Evolutionary conservation across 2,888 invertebrate genomes (phyloP).

Genomic region (Amphipyra berbera): DNA sequence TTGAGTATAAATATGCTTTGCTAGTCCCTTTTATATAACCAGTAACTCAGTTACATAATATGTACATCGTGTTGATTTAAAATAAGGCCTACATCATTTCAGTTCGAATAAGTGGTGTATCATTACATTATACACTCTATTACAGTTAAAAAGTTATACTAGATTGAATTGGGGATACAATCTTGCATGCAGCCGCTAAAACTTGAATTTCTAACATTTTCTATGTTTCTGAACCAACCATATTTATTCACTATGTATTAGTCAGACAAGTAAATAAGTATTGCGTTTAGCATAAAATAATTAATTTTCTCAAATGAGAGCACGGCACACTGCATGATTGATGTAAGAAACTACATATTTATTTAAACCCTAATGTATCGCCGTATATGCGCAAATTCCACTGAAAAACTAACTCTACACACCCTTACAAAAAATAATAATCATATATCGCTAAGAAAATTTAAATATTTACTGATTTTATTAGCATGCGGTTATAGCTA

Average conservation of each 20-base stretch:
- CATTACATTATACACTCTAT: conserved; percentile 15
- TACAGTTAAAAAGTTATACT: conserved; percentile 10
- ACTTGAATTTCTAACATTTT: conserved; percentile 2
- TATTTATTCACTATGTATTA: conserved; percentile 3
- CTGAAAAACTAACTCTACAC: conserved; percentile 44
- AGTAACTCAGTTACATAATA: conserved; percentile 18
- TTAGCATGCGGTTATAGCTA: conserved; percentile 33
- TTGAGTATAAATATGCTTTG: conserved; percentile 43
- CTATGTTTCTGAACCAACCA: conserved; percentile 12
- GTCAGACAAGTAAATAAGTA: conserved; percentile 12
- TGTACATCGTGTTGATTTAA: conserved; percentile 19
- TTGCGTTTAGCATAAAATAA: not conserved
- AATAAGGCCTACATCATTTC: conserved; percentile 35
- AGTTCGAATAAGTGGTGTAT: conserved; percentile 20
- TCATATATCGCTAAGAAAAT: conserved; percentile 39
- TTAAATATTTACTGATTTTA: conserved; percentile 39
- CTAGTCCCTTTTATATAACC: conserved; percentile 13
- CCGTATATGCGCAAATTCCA: conserved; percentile 26
- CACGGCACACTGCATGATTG: conserved; percentile 8
- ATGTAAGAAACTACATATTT: conserved; percentile 19
- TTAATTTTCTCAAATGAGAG: conserved; percentile 18
- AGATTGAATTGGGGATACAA: conserved; percentile 8
- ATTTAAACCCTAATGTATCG: conserved; percentile 13
- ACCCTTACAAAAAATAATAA: conserved; percentile 52
- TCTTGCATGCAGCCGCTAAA: not conserved